phyloP scores from a whole-genome alignment of 2,888 invertebrate genomes.

The Alcis repandata region DNA sequence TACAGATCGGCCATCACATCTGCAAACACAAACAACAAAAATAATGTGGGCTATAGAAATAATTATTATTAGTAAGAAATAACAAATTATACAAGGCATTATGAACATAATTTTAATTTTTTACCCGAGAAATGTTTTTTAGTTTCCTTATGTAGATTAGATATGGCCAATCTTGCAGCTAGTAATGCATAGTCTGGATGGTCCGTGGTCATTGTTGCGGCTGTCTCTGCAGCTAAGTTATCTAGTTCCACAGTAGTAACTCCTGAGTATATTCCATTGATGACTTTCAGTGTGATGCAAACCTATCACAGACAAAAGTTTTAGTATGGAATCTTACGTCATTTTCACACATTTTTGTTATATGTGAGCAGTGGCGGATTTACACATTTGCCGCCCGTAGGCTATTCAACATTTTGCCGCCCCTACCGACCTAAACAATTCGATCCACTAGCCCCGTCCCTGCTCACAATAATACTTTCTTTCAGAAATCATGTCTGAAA shows the following conservation, averaged over 20 bases:
- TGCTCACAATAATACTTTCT: too few relatives aligned
- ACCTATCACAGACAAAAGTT: constrained; percentile 79
- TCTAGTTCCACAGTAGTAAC: constrained; percentile 99
- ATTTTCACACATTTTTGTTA: background rate
- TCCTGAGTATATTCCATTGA: constrained; percentile 97
- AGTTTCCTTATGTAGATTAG: constrained; percentile 99
- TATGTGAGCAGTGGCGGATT: too few relatives aligned
- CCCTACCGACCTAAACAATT: too few relatives aligned
- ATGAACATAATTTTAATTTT: too few relatives aligned
- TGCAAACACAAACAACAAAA: constrained; percentile 73
- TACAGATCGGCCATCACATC: constrained; percentile 97
- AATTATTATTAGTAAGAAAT: background rate
- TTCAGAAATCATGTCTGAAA: too few relatives aligned
- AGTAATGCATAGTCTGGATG: constrained; percentile 98
- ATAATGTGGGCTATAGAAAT: background rate
- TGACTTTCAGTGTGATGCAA: constrained; percentile 95
- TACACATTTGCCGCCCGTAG: too few relatives aligned
- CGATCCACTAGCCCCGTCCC: too few relatives aligned
- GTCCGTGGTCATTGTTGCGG: constrained; percentile 98
- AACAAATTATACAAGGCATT: background rate
- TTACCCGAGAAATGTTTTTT: constrained; percentile 96
- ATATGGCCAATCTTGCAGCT: constrained; percentile 97
- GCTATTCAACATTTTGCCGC: too few relatives aligned
- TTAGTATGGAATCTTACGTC: background rate
- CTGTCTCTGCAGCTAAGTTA: constrained; percentile 98